Evolutionary conservation across 2,113 vertebrate genomes (phyloP).

Genomic region (Psilopsiagon aurifrons): DNA sequence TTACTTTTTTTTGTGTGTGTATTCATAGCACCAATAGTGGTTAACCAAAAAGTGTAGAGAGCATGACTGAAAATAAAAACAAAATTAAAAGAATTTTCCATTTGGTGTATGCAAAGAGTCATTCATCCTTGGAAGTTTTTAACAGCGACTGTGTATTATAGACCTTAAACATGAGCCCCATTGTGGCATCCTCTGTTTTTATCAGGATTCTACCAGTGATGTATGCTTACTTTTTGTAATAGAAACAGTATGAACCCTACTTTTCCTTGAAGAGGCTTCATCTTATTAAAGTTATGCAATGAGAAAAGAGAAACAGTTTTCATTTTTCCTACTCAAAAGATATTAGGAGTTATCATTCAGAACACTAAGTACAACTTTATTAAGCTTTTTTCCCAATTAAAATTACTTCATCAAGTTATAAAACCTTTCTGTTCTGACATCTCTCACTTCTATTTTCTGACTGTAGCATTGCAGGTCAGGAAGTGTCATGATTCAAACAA

Average conservation of each 20-base stretch:
- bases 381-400: background rate
- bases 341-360: background rate
- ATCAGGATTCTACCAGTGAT: background rate
- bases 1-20: background rate
- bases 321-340: background rate
- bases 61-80: background rate
- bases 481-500: background rate
- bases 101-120: background rate
- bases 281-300: background rate
- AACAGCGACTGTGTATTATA: background rate
- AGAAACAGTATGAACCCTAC: background rate
- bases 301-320: background rate
- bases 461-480: background rate
- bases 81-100: background rate
- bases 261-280: background rate
- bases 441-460: background rate
- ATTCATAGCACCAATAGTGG: background rate
- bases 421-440: background rate
- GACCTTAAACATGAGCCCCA: background rate
- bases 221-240: background rate
- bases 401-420: background rate
- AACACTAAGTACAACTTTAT: background rate
- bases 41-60: background rate
- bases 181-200: background rate
- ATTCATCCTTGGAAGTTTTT: background rate